Conservation (phyloP, 2,797 vertebrate genomes). For the Gouania willdenowi region DNA sequence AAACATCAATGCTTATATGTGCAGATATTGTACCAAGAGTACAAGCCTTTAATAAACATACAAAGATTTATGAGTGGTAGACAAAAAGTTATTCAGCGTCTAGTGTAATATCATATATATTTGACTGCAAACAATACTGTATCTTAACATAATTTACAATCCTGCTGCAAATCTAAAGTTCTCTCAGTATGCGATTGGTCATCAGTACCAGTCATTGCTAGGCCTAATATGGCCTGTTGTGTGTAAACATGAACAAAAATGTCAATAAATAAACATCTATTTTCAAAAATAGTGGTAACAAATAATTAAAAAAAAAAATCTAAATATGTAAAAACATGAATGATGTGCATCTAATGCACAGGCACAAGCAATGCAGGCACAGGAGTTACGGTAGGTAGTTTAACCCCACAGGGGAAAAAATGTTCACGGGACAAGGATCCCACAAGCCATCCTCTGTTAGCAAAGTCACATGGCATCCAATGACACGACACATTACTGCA, state of each 20-base stretch:
- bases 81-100: no score
- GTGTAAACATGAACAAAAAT: constrained; percentile 57
- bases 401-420: constrained; percentile 67
- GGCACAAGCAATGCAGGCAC: constrained; percentile 65
- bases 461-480: constrained; percentile 23
- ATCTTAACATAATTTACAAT: constrained; percentile 2
- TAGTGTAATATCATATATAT: no score
- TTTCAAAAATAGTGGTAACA: no score
- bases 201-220: constrained; percentile 16
- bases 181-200: constrained; percentile 29
- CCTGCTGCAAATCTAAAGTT: constrained; percentile 7
- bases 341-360: constrained; percentile 51
- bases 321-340: constrained; percentile 30
- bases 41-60: not conserved
- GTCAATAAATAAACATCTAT: no score
- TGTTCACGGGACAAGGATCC: constrained; percentile 31
- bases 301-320: no score
- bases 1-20: no score
- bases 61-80: not conserved
- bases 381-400: constrained; percentile 32
- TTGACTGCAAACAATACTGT: not conserved
- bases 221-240: constrained; percentile 20
- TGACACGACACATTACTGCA: constrained; percentile 5
- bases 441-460: constrained; percentile 37
- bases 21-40: not conserved